A percentile compares a stretch with the other conserved stretches of the same genome.
Conservation (phyloP, 1,140 invertebrate species). For the Drosophila mayri region DNA sequence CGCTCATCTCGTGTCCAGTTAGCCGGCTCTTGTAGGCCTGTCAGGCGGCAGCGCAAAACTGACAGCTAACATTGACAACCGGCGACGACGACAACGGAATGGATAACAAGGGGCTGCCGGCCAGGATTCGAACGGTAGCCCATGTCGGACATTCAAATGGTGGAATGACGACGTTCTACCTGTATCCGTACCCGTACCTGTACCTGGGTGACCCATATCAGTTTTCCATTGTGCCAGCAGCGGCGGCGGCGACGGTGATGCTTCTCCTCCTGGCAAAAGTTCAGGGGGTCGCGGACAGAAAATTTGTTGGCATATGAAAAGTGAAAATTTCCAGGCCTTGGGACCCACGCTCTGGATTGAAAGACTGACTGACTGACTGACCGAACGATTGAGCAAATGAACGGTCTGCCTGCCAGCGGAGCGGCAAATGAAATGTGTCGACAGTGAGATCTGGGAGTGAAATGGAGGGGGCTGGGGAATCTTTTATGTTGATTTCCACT, state of each 20-base stretch:
- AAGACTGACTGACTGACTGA: slow-evolving; percentile 53
- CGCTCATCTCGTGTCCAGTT: slow-evolving; percentile 70
- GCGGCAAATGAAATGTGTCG: slow-evolving; percentile 71
- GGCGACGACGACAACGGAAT: slow-evolving; percentile 42
- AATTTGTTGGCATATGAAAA: slow-evolving; percentile 66
- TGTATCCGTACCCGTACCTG: slow-evolving; percentile 45
- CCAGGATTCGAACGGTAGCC: slow-evolving; percentile 61
- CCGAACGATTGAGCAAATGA: slow-evolving; percentile 54
- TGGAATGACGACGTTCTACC: slow-evolving; percentile 62
- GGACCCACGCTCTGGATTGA: slow-evolving; percentile 42
- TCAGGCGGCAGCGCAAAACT: slow-evolving; percentile 73
- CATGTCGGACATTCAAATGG: slow-evolving; percentile 77
- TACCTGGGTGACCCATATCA: slow-evolving; percentile 48
- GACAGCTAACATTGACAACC: slow-evolving; percentile 80
- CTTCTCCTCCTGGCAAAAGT: slow-evolving; percentile 39
- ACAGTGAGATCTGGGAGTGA: slow-evolving; percentile 56
- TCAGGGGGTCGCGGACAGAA: slow-evolving; percentile 59
- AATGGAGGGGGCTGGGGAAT: slow-evolving; percentile 45
- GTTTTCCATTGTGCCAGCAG: slow-evolving; percentile 35
- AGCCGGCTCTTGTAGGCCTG: slow-evolving; percentile 73
- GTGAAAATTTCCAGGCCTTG: slow-evolving; percentile 57
- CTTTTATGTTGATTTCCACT: slow-evolving; percentile 66
- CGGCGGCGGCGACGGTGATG: neutral
- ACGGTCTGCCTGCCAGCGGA: slow-evolving; percentile 36
- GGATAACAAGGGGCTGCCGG: slow-evolving; percentile 39